phyloP scores from a whole-genome alignment of 2,113 vertebrate genomes.

The Gymnobelideus leadbeateri region DNA sequence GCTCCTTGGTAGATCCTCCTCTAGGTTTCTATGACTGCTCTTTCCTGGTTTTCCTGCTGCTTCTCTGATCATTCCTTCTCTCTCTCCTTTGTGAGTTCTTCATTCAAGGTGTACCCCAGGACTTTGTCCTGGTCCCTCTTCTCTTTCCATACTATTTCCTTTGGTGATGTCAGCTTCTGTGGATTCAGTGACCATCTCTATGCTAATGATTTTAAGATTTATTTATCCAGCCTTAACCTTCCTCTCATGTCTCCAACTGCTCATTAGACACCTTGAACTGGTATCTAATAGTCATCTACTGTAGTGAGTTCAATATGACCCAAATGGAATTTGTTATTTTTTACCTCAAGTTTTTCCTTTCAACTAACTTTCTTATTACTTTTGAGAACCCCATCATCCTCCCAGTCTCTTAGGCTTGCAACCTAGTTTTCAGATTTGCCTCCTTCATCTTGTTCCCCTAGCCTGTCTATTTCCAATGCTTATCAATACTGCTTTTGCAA shows the following conservation, averaged over 20 bases:
- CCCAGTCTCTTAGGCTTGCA: not conserved
- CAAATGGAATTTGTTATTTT: not conserved
- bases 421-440: not conserved
- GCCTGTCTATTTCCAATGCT: not conserved
- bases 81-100: not conserved
- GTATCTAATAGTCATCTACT: not conserved
- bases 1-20: not conserved
- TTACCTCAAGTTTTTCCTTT: not conserved
- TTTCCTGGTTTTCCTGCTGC: not conserved
- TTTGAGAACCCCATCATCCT: not conserved
- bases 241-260: not conserved
- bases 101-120: not conserved
- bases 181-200: not conserved
- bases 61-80: not conserved
- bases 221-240: not conserved
- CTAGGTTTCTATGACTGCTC: not conserved
- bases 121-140: not conserved
- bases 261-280: not conserved
- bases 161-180: not conserved
- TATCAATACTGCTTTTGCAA: not conserved
- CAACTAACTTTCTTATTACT: not conserved
- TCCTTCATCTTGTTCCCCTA: not conserved
- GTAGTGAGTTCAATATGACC: not conserved
- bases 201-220: not conserved
- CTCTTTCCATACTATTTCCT: not conserved